A percentile compares a stretch with the other conserved stretches of the same genome.
Conservation (phyloP, 2,888 invertebrate genomes). For the Ellobium chinense region DNA sequence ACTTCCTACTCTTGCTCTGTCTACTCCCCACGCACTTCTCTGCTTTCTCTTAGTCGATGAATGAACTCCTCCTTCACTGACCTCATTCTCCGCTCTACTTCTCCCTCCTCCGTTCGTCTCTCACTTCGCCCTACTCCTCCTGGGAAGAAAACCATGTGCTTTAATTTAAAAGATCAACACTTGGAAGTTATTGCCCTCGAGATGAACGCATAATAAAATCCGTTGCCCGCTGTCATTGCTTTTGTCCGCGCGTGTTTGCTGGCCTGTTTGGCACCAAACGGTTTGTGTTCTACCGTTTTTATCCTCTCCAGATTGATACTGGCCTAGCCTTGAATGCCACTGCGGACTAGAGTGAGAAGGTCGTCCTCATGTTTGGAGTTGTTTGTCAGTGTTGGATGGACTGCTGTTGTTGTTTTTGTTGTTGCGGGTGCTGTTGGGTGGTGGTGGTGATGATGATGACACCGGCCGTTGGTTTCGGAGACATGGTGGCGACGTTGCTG, state of each 20-base stretch:
- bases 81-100: background rate
- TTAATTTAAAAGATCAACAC: constrained; percentile 19
- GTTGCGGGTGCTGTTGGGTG: too few relatives aligned
- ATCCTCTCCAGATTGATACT: too few relatives aligned
- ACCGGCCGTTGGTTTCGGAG: too few relatives aligned
- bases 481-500: too few relatives aligned
- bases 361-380: too few relatives aligned
- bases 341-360: too few relatives aligned
- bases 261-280: background rate
- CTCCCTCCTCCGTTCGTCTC: background rate
- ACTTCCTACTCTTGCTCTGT: background rate
- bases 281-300: background rate
- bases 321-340: too few relatives aligned
- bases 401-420: too few relatives aligned
- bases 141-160: background rate
- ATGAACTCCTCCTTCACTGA: background rate
- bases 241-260: constrained; percentile 4
- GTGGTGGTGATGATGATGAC: too few relatives aligned
- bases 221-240: background rate
- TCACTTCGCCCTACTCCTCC: background rate
- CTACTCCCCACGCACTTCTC: background rate
- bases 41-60: background rate
- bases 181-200: background rate
- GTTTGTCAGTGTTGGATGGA: too few relatives aligned
- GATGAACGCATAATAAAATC: background rate